Conservation (phyloP, 2,888 invertebrate species). For the Thelaira solivaga region DNA sequence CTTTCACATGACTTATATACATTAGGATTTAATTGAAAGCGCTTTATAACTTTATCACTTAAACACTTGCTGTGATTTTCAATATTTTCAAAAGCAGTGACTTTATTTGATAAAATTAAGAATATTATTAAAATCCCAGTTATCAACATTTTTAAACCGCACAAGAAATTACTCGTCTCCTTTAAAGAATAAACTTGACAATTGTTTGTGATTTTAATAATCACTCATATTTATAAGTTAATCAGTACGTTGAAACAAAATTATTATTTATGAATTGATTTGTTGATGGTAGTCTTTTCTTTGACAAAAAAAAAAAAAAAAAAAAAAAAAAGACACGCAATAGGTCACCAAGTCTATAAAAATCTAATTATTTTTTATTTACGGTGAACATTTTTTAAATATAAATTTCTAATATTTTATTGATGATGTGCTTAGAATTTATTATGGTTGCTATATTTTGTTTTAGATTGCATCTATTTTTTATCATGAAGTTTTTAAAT, state of each 20-base stretch:
- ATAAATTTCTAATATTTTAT: conserved; percentile 30
- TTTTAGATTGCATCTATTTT: no score
- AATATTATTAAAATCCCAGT: conserved; percentile 1
- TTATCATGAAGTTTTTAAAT: no score
- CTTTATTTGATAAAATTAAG: neutral
- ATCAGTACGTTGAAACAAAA: conserved; percentile 39
- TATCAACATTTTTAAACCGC: neutral
- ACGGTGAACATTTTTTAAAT: conserved; percentile 37
- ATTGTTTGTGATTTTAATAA: conserved; percentile 58
- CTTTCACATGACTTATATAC: conserved; percentile 54
- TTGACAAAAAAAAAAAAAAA: conserved; percentile 23
- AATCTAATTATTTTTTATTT: conserved; percentile 46
- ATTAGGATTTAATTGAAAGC: conserved; percentile 60
- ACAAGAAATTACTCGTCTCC: neutral
- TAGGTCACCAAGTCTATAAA: conserved; percentile 64
- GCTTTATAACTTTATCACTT: conserved; percentile 53
- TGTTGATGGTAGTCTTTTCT: conserved; percentile 18
- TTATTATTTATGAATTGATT: conserved; percentile 54
- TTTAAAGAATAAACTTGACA: conserved; percentile 52
- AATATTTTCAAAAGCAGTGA: neutral
- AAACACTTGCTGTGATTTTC: conserved; percentile 21
- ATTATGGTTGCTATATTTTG: no score
- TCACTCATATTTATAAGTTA: conserved; percentile 44
- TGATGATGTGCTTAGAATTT: conserved; percentile 5
- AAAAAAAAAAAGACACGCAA: conserved; percentile 59